A percentile compares a stretch with the other conserved stretches of the same genome.
phyloP scores from a whole-genome alignment of 2,888 invertebrate species.

The Lepidochitona cinerea region DNA sequence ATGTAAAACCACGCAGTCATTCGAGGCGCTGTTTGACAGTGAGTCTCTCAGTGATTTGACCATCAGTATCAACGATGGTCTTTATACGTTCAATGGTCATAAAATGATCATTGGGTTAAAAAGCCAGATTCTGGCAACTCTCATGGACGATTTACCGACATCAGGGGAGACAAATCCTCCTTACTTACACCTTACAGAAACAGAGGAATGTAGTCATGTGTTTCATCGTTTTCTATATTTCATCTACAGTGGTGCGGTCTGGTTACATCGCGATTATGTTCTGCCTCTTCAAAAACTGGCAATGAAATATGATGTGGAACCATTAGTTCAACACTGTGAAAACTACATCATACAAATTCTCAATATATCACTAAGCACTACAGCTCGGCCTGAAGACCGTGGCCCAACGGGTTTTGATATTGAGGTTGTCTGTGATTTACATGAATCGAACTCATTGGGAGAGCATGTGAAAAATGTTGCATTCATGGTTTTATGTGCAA shows the following conservation, averaged over 20 bases:
- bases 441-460: slow-evolving; percentile 39
- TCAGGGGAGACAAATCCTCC: slow-evolving; percentile 35
- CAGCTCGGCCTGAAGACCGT: slow-evolving; percentile 14
- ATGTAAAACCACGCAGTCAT: slow-evolving; percentile 59
- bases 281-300: slow-evolving; percentile 63
- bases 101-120: slow-evolving; percentile 62
- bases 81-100: slow-evolving; percentile 57
- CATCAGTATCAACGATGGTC: slow-evolving; percentile 53
- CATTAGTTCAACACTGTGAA: slow-evolving; percentile 61
- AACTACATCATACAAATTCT: slow-evolving; percentile 59
- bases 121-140: slow-evolving; percentile 51
- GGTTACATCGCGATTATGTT: slow-evolving; percentile 64
- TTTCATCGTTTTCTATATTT: slow-evolving; percentile 67
- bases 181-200: slow-evolving; percentile 51
- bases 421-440: slow-evolving; percentile 40
- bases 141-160: slow-evolving; percentile 45
- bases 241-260: slow-evolving; percentile 65
- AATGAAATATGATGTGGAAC: slow-evolving; percentile 61
- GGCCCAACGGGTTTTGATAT: slow-evolving; percentile 38
- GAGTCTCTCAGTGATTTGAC: slow-evolving; percentile 57
- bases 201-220: slow-evolving; percentile 57
- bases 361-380: slow-evolving; percentile 32
- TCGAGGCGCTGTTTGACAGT: slow-evolving; percentile 59
- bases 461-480: slow-evolving; percentile 46
- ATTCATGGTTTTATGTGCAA: slow-evolving; percentile 54